Base-by-base conservation (phyloP, 2,113 vertebrate species). In the Mirounga angustirostris region DNA sequence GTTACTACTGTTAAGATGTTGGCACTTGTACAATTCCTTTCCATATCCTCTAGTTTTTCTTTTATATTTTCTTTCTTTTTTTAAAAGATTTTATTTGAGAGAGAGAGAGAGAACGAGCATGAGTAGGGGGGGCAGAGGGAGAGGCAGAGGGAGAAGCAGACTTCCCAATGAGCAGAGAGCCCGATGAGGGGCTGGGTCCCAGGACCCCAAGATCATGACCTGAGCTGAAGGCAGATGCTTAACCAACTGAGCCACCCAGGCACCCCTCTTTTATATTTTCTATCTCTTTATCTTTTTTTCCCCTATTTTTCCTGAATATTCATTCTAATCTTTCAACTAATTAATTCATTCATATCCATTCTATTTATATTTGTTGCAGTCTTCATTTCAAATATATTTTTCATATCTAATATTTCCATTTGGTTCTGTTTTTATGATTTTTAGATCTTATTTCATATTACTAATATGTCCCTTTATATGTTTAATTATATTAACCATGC, bases 311-410 rank as follows among this genome's bases (percentile, higher is more conserved):
- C 80, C n/a, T 52, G 13, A 71, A 78, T 83, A 2, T 56, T 58
- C 19, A 63, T 28, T 67, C 33, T 89, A 67, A 54, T 74, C 13
- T 97, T 92, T 56, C 76, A 71, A 88, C 5, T 52, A 67, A 92
- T 58, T 76, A 11, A 94, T 61, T 86, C 36, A 80, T 40, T 59
- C 54, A 63, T n/a, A 82, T 52, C 30, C 73, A 97, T 69, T 84
- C 15, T 78, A 58, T 33, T 87, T 69, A 36, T 54, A 91, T 78
- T 12, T 71, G n/a, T 46, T 91, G 16, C 21, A 73, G 36, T 83
- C 43, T 69, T 71, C 22, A 94, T 63, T 71, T 78, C 30, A 90
- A 93, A 79, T 85, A 80, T 50, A 65, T 83, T 82, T 96, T 59
- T 86, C 67, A 33, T 46, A 58, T n/a, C 7, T 65, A 71, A 4